Base-by-base conservation (phyloP, 2,797 vertebrate genomes). In the Tapirus indicus region DNA sequence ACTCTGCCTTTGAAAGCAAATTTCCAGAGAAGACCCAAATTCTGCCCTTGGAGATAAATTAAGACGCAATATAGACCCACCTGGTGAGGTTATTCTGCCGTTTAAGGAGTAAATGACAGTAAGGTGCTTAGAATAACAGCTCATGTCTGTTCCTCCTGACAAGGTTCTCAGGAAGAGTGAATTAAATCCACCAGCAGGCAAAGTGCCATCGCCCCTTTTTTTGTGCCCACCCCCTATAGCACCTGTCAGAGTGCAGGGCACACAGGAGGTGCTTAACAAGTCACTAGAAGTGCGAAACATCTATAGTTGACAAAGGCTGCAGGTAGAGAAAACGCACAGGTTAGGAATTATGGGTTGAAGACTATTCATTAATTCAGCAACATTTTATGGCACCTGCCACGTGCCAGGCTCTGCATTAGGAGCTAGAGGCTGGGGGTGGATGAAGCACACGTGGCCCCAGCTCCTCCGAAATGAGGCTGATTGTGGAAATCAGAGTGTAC, bases 351-450 rank as follows among this genome's bases (percentile, higher is more conserved):
- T 47, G 47, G 47, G 41, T 5, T 58, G 49, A 38, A 5, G 56
- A 60, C 5, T 0, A 14, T 14, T 41, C 5, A 21, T 2, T 64
- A n/a, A 18, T 14, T 32, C 41, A 35, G 41, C 66, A 32, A 58
- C 32, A 77, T 52, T 25, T n/a, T 6, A 1, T 47, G 1, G 47
- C 47, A 5, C 52, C 74, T 88, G 94, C 56, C 16, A 2, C 3
- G 6, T 0, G 20, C 44, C 47, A 3, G 58, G 25, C 16, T 1
- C 56, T 0, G 7, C 25, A 0, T 0, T 0, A 0, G 29, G 41
- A 14, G 1, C 84, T 14, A 7, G 41, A 3, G 91, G 21, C 60
- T 23, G 13, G 25, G 32, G 21, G 14, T 1, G 1, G 25, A 3
- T 6, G 49, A 21, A 10, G 69, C 13, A 25, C 12, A 8, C 49